Evolutionary conservation across 1,140 invertebrate genomes (phyloP).

Genomic region (Heliothis virescens): DNA sequence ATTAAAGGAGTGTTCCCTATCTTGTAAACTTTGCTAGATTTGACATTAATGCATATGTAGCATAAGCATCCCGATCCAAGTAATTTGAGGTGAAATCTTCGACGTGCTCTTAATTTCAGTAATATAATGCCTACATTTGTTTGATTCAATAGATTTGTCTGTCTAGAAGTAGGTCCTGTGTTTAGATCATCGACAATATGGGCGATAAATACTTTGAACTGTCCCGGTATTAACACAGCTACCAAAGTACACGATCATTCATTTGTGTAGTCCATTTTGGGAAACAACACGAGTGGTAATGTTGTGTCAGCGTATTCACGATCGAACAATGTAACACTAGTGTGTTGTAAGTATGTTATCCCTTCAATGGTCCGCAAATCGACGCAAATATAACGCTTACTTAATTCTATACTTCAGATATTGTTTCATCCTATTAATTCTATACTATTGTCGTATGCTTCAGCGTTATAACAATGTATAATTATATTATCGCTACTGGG

Average conservation of each 20-base stretch:
- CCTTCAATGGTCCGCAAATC: constrained; percentile 77
- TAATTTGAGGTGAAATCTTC: constrained; percentile 54
- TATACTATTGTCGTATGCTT: constrained; percentile 85
- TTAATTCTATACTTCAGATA: constrained; percentile 77
- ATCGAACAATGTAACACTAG: constrained; percentile 74
- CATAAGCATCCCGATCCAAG: constrained; percentile 51
- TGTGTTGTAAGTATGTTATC: constrained; percentile 83
- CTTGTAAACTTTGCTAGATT: constrained; percentile 73
- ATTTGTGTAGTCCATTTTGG: constrained; percentile 75
- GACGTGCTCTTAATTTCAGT: constrained; percentile 49
- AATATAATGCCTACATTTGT: constrained; percentile 57
- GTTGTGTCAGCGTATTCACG: constrained; percentile 67
- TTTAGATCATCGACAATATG: constrained; percentile 72
- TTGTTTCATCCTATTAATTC: constrained; percentile 82
- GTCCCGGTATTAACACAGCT: constrained; percentile 56
- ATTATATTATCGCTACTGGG: constrained; percentile 81
- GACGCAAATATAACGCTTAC: constrained; percentile 79
- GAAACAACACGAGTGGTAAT: constrained; percentile 65
- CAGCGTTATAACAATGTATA: constrained; percentile 83
- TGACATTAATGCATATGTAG: constrained; percentile 62
- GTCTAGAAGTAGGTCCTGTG: constrained; percentile 74
- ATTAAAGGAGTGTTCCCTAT: constrained; percentile 66
- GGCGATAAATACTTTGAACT: constrained; percentile 60
- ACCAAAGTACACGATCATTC: constrained; percentile 65
- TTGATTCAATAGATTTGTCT: constrained; percentile 71